A percentile compares a stretch with the other conserved stretches of the same genome.
Evolutionary conservation across 2,797 vertebrate genomes (phyloP).

Genomic region (Syngnathus acus): DNA sequence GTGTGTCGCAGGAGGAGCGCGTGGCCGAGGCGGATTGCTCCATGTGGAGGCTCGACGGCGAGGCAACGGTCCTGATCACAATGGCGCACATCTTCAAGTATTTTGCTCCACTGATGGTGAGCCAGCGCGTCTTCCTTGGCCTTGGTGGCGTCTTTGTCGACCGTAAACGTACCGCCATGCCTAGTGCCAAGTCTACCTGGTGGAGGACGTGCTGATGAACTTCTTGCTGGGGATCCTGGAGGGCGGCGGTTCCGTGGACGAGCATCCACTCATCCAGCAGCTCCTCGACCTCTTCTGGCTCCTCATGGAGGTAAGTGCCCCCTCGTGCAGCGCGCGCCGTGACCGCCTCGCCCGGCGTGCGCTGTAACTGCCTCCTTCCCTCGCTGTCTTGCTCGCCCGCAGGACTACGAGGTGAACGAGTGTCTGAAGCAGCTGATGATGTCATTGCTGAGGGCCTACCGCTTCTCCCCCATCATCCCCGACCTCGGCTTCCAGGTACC

Average conservation of each 20-base stretch:
- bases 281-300: slow-evolving; percentile 94
- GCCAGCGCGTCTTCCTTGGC: neutral
- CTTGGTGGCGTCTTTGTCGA: neutral
- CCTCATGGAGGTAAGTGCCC: slow-evolving; percentile 82
- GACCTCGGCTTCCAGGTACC: slow-evolving; percentile 90
- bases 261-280: slow-evolving; percentile 84
- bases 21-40: slow-evolving; percentile 75
- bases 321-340: no score
- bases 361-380: no score
- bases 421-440: slow-evolving; percentile 96
- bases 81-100: slow-evolving; percentile 89
- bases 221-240: slow-evolving; percentile 87
- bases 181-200: slow-evolving; percentile 93
- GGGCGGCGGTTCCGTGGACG: slow-evolving; percentile 77
- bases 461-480: slow-evolving; percentile 95
- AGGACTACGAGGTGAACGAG: slow-evolving; percentile 93
- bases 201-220: slow-evolving; percentile 92
- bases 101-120: slow-evolving; percentile 92
- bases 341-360: no score
- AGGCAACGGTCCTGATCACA: slow-evolving; percentile 82
- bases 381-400: neutral
- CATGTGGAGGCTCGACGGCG: slow-evolving; percentile 81
- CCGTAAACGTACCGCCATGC: neutral
- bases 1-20: slow-evolving; percentile 75
- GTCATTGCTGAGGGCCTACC: slow-evolving; percentile 90